Evolutionary conservation across 2,797 vertebrate species (phyloP), one percentile per base, ranked within the genome.

Genomic region (Schizopygopsis pylzovi): DNA sequence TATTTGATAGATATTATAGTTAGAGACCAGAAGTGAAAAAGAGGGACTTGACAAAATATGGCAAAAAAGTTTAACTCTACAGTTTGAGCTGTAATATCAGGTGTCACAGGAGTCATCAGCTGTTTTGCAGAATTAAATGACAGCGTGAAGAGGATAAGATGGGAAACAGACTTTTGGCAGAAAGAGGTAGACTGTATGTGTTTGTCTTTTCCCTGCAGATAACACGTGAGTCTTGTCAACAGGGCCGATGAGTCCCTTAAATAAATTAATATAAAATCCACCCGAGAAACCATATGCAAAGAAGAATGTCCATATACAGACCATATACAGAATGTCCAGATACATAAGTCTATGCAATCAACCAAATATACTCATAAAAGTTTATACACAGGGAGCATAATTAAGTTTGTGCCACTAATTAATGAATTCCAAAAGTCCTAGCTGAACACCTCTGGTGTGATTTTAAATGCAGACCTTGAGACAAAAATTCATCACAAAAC

Each of bases 101-200:
- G 65, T 81, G 81, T 52, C 59, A 70, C 15, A 12, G 84, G 56
- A 33, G 56, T 61, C 68, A 81, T 83, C 77, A 81, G 71, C 22
- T 67, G 84, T 65, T 59, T 8, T 73, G 76, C 56, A 77, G 77
- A 81, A 77, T 76, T 54, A 87, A 79, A 79, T 80, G 16, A 22
- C 39, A 85, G 45, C 22, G 15, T 79, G 72, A 82, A 67, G 45
- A 70, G 67, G 6, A 59, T 13, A 78, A 39, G 79, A 89, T 84
- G 72, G 52, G 72, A 87, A 87, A 87, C 88, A 89, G 88, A 86
- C 77, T 71, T 86, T 71, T 89, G 88, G 83, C 84, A 71, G 61
- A 70, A 78, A 83, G 75, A 65, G 22, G 52, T 25, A 43, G 54
- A 81, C 33, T 56, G 49, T 70, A 39, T 59, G 76, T 63, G 18